A percentile compares a stretch with the other conserved stretches of the same genome.
Conservation (phyloP, 2,797 vertebrate genomes). For the Gallinago stenura region DNA sequence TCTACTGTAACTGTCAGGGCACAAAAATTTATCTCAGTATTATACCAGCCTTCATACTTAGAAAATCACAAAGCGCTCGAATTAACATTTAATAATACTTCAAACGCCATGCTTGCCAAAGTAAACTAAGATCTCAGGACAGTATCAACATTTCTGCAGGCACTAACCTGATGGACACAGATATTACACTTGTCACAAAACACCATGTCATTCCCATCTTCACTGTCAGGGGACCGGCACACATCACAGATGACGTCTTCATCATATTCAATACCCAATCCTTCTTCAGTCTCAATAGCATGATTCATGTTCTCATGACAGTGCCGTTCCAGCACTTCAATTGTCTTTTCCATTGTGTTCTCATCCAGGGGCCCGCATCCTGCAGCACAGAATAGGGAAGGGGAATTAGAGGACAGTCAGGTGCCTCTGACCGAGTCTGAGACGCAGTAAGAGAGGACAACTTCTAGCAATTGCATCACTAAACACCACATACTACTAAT, state of each 20-base stretch:
- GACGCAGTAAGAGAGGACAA: background rate
- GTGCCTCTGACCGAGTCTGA: background rate
- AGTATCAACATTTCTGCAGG: background rate
- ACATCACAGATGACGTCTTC: constrained; percentile 98
- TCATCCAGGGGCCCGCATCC: constrained; percentile 90
- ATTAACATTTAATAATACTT: background rate
- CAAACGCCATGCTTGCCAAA: background rate
- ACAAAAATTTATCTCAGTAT: background rate
- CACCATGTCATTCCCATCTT: constrained; percentile 99
- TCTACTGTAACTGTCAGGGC: background rate
- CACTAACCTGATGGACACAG: constrained; percentile 96
- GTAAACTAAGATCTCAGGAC: background rate
- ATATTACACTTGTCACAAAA: constrained; percentile 99
- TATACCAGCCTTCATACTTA: fast-evolving
- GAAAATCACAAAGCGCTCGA: background rate
- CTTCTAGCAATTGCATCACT: background rate
- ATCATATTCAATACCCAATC: constrained; percentile 96
- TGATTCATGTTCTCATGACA: constrained; percentile 98
- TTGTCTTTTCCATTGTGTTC: constrained; percentile 91
- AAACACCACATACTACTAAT: background rate
- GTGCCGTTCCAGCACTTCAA: constrained; percentile 93
- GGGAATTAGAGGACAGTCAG: constrained; percentile 27
- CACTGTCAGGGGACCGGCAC: constrained; percentile 96
- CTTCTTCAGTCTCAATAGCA: constrained; percentile 96
- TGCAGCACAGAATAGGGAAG: constrained; percentile 58